A percentile compares a stretch with the other conserved stretches of the same genome.
These are phyloP conservation scores for Orientallactaga bullata DNA, from an alignment of 2,113 vertebrate genomes.

Conservation along the genomic window DNA sequence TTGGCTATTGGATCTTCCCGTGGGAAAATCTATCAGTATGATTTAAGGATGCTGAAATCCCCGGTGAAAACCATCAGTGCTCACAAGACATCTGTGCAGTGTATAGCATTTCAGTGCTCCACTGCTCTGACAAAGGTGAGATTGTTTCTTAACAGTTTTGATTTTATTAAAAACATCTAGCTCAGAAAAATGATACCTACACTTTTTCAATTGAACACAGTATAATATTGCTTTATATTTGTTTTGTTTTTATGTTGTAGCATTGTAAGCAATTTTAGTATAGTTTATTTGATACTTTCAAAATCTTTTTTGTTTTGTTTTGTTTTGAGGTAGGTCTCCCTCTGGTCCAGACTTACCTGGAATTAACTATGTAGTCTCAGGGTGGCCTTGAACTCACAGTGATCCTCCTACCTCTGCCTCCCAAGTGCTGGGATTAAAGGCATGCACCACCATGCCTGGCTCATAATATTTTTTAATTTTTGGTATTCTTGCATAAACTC, in stretches of 20 bases:
- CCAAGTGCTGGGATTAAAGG: too few species aligned
- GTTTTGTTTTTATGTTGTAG: slow-evolving; percentile 44
- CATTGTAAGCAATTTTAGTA: slow-evolving; percentile 56
- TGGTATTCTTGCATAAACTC: neutral
- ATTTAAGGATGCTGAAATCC: slow-evolving; percentile 94
- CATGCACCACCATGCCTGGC: too few species aligned
- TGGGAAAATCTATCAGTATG: slow-evolving; percentile 96
- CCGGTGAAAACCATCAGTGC: slow-evolving; percentile 92
- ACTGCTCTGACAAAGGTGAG: slow-evolving; percentile 90
- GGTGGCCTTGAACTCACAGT: too few species aligned
- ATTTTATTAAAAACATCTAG: slow-evolving; percentile 43
- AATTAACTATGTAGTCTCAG: too few species aligned
- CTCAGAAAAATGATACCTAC: slow-evolving; percentile 5
- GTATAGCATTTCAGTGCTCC: slow-evolving; percentile 93
- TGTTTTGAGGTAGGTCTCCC: too few species aligned
- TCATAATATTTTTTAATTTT: too few species aligned
- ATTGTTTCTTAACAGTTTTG: neutral
- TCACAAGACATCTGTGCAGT: slow-evolving; percentile 97
- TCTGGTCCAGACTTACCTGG: too few species aligned
- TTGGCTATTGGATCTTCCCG: slow-evolving; percentile 95
- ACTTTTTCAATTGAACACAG: neutral
- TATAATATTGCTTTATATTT: slow-evolving; percentile 22
- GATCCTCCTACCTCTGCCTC: too few species aligned
- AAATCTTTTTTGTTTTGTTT: slow-evolving; percentile 28
- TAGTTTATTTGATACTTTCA: slow-evolving; percentile 34